Base-by-base conservation (phyloP, 2,888 invertebrate species). In the Chymomyza procnemis region DNA sequence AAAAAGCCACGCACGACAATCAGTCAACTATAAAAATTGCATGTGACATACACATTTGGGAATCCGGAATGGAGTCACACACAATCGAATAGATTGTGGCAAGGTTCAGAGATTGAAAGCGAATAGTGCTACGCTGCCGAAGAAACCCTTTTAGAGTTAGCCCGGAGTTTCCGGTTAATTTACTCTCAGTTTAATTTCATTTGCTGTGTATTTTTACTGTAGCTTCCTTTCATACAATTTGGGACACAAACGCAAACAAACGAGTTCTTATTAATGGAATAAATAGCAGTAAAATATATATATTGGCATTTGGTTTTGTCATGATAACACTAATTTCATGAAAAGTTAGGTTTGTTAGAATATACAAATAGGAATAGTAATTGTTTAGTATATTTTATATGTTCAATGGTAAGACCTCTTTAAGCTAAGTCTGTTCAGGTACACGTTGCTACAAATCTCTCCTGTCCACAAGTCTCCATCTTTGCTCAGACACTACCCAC, bases 1-100 rank as follows among this genome's bases (percentile, higher is more conserved):
- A 81, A 85, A 50, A 86, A 81, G 81, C 87, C 76, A 83, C 71
- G 85, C 81, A 81, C 87, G 81, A 22, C 66, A 61, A 34, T 54
- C 54, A 81, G 79, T 81, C 87, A 87, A 87, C 87, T 87, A 81
- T 85, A 81, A 81, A 81, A 81, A 87, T 81, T 81, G 87, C 81
- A 81, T 81, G 87, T 81, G 79, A 83, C 79, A 69, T 75, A 85
- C 82, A 87, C 81, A 81, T 81, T 81, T 81, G 87, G 87, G 87
- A 81, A 71, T 81, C 80, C 75, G 75, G 73, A 85, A 69, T 76
- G 75, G 73, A 85, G 71, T 76, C 79, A 84, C 74, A 86, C 85
- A 78, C 6, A 68, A 54, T 4, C 18, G 21, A 54, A 14, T 22
- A 14, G 2, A 4, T 22, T 9, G 54, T 9, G 54, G 9, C 21